phyloP scores from a whole-genome alignment of 2,888 invertebrate genomes.

The Crematogaster levior region DNA sequence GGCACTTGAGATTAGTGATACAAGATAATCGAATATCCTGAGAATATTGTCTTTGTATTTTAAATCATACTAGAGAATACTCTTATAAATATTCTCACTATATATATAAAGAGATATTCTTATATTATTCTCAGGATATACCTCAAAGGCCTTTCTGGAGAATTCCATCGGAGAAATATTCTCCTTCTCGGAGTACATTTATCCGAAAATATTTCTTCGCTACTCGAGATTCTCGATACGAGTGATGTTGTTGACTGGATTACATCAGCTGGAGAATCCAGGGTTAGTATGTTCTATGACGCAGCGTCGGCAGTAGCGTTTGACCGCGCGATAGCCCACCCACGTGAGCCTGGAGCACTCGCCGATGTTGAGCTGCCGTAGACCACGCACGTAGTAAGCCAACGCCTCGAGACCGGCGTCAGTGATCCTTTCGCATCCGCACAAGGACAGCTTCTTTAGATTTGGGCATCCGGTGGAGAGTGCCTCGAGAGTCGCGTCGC shows the following conservation, averaged over 20 bases:
- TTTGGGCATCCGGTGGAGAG: slow-evolving; percentile 96
- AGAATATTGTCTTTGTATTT: slow-evolving; percentile 13
- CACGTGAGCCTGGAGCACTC: slow-evolving; percentile 94
- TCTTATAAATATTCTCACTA: slow-evolving; percentile 8
- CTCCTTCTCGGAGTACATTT: not conserved
- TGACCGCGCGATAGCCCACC: slow-evolving; percentile 95
- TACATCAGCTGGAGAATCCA: slow-evolving; percentile 90
- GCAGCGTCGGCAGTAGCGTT: slow-evolving; percentile 96
- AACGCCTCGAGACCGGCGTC: slow-evolving; percentile 95
- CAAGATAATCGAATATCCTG: slow-evolving; percentile 22
- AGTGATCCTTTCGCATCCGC: slow-evolving; percentile 96
- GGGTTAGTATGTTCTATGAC: slow-evolving; percentile 98
- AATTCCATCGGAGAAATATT: not conserved
- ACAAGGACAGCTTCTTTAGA: slow-evolving; percentile 94
- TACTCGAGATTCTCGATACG: not conserved
- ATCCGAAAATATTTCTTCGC: not conserved
- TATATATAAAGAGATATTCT: slow-evolving; percentile 7
- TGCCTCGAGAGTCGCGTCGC: slow-evolving; percentile 94
- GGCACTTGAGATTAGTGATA: slow-evolving; percentile 41
- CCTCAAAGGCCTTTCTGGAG: not conserved
- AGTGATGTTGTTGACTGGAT: not conserved
- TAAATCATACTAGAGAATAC: not conserved
- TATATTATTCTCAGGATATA: slow-evolving; percentile 40
- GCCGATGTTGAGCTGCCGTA: slow-evolving; percentile 97
- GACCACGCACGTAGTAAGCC: slow-evolving; percentile 95